Conservation (phyloP, 2,888 invertebrate species). For the Sphaerophoria taeniata region DNA sequence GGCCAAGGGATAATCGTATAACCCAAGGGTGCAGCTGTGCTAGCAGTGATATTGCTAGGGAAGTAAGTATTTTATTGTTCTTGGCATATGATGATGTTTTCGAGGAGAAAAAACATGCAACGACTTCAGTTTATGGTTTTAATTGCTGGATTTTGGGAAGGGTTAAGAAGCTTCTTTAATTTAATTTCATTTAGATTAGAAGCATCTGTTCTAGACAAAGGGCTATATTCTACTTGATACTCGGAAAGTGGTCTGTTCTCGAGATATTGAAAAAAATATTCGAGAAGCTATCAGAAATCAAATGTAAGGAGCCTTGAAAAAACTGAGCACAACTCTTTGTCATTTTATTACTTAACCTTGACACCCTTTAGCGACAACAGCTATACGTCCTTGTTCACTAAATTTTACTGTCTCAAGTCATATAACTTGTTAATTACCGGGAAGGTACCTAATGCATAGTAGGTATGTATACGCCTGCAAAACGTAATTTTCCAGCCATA, state of each 20-base stretch:
- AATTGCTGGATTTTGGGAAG: too few relatives aligned
- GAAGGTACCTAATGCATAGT: slow-evolving; percentile 41
- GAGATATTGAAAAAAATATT: too few relatives aligned
- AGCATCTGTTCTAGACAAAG: too few relatives aligned
- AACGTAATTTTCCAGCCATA: background rate
- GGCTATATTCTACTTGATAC: too few relatives aligned
- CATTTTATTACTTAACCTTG: slow-evolving; percentile 56
- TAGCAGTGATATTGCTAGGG: slow-evolving; percentile 4
- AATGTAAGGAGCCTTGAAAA: too few relatives aligned
- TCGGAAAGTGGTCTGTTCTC: too few relatives aligned
- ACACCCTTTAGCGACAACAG: slow-evolving; percentile 13
- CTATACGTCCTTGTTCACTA: slow-evolving; percentile 23
- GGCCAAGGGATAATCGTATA: slow-evolving; percentile 6
- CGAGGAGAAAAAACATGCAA: background rate
- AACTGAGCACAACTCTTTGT: too few relatives aligned
- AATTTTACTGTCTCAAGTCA: slow-evolving; percentile 48
- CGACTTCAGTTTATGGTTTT: background rate
- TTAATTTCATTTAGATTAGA: too few relatives aligned
- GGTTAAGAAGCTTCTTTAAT: too few relatives aligned
- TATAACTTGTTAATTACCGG: slow-evolving; percentile 63
- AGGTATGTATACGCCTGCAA: slow-evolving; percentile 25
- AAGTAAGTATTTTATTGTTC: slow-evolving; percentile 32
- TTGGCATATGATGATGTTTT: slow-evolving; percentile 50
- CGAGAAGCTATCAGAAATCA: too few relatives aligned
- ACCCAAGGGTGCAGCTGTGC: slow-evolving; percentile 35